Evolutionary conservation across 2,888 invertebrate genomes (phyloP), one percentile per base, ranked within the genome.

Genomic region (Ormia ochracea): DNA sequence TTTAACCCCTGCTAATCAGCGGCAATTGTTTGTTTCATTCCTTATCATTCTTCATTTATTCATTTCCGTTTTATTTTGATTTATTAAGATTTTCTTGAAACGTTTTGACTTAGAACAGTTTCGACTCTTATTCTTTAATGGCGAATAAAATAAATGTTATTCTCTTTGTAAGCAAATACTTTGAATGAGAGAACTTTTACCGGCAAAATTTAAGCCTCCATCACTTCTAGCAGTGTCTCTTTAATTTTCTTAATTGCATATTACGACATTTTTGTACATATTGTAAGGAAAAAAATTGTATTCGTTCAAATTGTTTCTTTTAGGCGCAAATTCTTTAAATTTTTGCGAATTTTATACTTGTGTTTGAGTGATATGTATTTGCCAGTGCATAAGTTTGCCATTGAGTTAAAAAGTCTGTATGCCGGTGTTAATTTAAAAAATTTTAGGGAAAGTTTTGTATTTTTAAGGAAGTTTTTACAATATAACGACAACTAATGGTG

Each of bases 381-480:
- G n/a, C n/a, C n/a, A n/a, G 26, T 58, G 26, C 45, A 38, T 75
- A 14, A 26, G 28, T 56, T 66, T 48, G 38, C 48, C 56, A 41
- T 43, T 65, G 52, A 31, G 56, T 72, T 65, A 77, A 59, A 81
- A 69, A 43, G 73, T 76, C 73, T 81, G 82, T 81, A 80, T 81
- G 83, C 83, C 83, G 82, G 82, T 69, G 63, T 58, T 48, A 43
- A 69, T 73, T 73, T 68, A 6, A 6, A 43, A 56, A 83, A 86
- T 85, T 78, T 86, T 86, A 83, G 87, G 83, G 77, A 84, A 83
- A 85, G 85, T 84, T 85, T 83, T 85, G 86, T 86, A 85, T 78
- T 80, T 77, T 61, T 76, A 54, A 21, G 26, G 36, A 72, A 41
- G 54, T 33, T 38, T 59, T 43, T n/a, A 82, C 82, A 69, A 81